These are phyloP conservation scores for Falco novaeseelandiae DNA, from an alignment of 2,797 vertebrate genomes.

Conservation along the genomic window DNA sequence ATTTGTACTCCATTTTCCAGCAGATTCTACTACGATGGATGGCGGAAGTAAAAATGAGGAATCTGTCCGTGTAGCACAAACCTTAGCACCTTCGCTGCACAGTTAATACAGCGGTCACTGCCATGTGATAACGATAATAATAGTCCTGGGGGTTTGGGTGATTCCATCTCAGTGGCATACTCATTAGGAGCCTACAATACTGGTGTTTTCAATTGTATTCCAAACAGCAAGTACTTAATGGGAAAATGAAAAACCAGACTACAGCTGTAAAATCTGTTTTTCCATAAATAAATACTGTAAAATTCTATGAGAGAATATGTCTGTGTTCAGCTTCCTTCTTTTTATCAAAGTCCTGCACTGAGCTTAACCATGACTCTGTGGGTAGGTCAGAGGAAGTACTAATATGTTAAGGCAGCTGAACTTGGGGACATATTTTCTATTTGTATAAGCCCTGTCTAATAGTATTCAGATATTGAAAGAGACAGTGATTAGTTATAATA, in stretches of 20 bases:
- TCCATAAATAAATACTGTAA: too few relatives aligned
- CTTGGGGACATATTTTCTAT: background rate
- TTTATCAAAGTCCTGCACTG: background rate
- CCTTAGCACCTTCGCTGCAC: background rate
- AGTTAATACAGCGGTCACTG: background rate
- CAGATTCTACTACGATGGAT: background rate
- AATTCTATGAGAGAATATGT: background rate
- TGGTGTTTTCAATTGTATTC: background rate
- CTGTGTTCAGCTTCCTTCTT: background rate
- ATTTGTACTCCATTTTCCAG: conserved; percentile 56
- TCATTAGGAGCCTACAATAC: background rate
- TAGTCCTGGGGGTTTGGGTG: background rate
- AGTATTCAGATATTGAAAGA: background rate
- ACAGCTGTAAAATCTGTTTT: background rate
- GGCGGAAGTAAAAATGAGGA: background rate
- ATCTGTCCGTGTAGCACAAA: background rate
- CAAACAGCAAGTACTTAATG: background rate
- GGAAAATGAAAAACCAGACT: background rate
- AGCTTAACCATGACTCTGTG: background rate
- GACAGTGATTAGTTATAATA: background rate
- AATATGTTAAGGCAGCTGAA: background rate
- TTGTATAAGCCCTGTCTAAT: background rate
- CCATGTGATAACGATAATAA: background rate
- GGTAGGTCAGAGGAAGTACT: background rate
- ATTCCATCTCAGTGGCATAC: background rate